Evolutionary conservation across 2,797 vertebrate species (phyloP), one percentile per base, ranked within the genome.

Genomic region (Smutsia gigantea): DNA sequence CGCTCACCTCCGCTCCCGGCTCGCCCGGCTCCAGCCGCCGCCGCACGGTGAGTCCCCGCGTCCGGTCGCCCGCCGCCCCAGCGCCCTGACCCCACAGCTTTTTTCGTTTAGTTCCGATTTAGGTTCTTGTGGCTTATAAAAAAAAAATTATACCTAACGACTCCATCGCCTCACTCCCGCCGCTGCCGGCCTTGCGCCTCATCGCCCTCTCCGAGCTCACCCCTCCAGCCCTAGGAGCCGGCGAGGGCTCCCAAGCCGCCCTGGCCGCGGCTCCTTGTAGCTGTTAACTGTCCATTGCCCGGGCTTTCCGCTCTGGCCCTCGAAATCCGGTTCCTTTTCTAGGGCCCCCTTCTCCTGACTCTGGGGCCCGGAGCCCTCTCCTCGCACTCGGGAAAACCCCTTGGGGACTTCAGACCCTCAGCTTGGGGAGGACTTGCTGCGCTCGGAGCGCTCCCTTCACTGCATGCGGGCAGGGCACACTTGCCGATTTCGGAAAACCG

Each of bases 401-500:
- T 19, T 21, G 64, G 78, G 72, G 75, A 79, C 34, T 17, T 27
- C 42, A 79, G 71, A 64, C 79, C 87, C 79, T 93, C 75, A 34
- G 85, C 81, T n/a, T 63, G 55, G 66, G 57, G 55, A 90, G 34
- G 88, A 77, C 25, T 49, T 79, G 12, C 79, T 49, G 2, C 11
- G 77, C 31, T 85, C 23, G 2, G 71, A 57, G 55, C 64, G 51
- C 61, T 53, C 31, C 86, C 71, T 98, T 98, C 98, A 97, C 64
- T 97, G 87, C 57, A 98, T n/a, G 93, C 96, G 97, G 98, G 94
- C 97, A 89, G 10, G 77, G 46, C 78, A 85, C 92, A 63, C 39
- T 95, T 98, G 98, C 98, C 97, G 98, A 98, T 97, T 98, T 93
- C 68, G 97, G 97, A 98, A 98, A 93, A 98, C 97, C 64, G 8